These are phyloP conservation scores for Scomber japonicus DNA, from an alignment of 2,113 vertebrate genomes.

Conservation along the genomic window DNA sequence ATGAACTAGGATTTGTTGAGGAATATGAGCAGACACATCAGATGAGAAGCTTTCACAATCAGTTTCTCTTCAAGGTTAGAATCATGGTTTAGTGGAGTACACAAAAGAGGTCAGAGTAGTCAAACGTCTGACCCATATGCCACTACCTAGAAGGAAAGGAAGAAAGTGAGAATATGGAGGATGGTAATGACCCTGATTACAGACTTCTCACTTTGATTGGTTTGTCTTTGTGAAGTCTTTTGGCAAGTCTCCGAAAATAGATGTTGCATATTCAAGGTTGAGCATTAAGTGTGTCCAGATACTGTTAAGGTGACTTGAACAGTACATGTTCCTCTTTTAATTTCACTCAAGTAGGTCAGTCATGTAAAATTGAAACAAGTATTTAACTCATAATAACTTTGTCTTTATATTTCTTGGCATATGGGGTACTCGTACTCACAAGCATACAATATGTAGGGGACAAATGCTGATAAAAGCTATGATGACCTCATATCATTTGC, in stretches of 20 bases:
- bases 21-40: conserved; percentile 13
- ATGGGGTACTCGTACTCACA: too few relatives aligned
- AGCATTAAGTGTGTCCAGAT: conserved; percentile 23
- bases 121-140: conserved; percentile 40
- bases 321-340: conserved; percentile 5
- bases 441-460: too few relatives aligned
- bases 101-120: conserved; percentile 51
- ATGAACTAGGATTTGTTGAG: conserved; percentile 22
- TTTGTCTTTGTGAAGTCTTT: conserved; percentile 46
- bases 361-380: conserved; percentile 19
- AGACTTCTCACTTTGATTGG: conserved; percentile 43
- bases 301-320: conserved; percentile 37
- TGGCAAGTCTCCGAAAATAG: conserved; percentile 30
- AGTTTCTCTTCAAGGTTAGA: conserved; percentile 34
- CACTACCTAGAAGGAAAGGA: conserved; percentile 7
- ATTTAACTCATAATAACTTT: not conserved
- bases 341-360: conserved; percentile 26
- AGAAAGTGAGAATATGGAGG: conserved; percentile 7
- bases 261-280: conserved; percentile 30
- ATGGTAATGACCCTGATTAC: conserved; percentile 45
- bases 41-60: conserved; percentile 11
- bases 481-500: too few relatives aligned
- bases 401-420: too few relatives aligned
- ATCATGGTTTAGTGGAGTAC: conserved; percentile 36
- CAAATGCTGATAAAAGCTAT: too few relatives aligned